A percentile compares a stretch with the other conserved stretches of the same genome.
phyloP scores from a whole-genome alignment of 2,797 vertebrate species.

The Oryzias sinensis region DNA sequence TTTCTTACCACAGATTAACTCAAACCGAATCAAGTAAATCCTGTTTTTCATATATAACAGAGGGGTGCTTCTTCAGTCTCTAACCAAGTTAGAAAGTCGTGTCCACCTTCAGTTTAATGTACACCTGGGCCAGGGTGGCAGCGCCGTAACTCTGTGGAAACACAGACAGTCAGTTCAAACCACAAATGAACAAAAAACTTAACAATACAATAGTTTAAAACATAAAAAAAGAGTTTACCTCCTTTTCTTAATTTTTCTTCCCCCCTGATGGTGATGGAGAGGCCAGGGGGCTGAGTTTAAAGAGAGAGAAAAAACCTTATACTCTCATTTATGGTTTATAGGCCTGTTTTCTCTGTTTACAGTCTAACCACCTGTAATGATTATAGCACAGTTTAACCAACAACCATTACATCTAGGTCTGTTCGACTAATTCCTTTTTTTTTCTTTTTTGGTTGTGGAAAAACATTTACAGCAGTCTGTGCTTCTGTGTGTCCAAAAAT shows the following conservation, averaged over 20 bases:
- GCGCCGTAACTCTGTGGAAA: conserved; percentile 50
- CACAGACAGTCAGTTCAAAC: background rate
- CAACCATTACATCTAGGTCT: background rate
- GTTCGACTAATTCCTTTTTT: background rate
- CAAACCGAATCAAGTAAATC: conserved; percentile 10
- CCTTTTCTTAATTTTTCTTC: conserved; percentile 53
- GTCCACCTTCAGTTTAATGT: conserved; percentile 27
- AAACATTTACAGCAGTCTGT: background rate
- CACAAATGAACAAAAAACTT: background rate
- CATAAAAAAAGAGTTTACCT: conserved; percentile 44
- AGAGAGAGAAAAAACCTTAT: conserved; percentile 7
- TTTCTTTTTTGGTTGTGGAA: background rate
- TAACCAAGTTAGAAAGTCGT: conserved; percentile 3
- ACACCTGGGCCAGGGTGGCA: background rate
- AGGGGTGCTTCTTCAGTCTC: conserved; percentile 5
- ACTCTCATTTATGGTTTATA: conserved; percentile 1
- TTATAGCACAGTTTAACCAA: no score
- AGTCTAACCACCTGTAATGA: background rate
- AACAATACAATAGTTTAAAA: background rate
- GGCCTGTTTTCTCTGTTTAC: background rate
- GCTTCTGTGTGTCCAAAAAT: conserved; percentile 9
- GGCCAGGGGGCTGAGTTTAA: conserved; percentile 38
- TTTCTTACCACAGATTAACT: no score
- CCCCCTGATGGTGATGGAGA: conserved; percentile 25
- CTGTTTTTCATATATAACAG: background rate